A percentile compares a stretch with the other conserved stretches of the same genome.
Evolutionary conservation across 2,888 invertebrate species (phyloP).

Genomic region (Aspidapion aeneum): DNA sequence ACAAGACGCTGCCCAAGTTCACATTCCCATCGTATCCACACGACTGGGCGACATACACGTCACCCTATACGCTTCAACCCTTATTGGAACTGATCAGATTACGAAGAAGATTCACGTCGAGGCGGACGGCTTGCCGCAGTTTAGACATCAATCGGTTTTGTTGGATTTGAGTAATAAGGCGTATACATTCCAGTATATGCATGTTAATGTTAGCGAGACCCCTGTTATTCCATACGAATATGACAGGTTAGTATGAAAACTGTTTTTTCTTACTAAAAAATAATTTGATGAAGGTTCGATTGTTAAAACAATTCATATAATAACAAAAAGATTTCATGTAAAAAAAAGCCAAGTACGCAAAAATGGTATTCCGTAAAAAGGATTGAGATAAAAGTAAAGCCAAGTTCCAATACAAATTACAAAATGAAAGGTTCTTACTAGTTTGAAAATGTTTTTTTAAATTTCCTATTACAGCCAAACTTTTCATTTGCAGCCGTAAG

Average conservation of each 20-base stretch:
- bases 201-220: constrained; percentile 91
- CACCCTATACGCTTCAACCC: constrained; percentile 70
- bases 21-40: constrained; percentile 86
- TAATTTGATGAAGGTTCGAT: too few relatives aligned
- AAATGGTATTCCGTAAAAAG: too few relatives aligned
- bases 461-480: too few relatives aligned
- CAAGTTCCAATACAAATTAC: too few relatives aligned
- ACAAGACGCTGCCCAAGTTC: constrained; percentile 78
- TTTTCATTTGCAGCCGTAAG: too few relatives aligned
- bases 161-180: constrained; percentile 90
- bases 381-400: too few relatives aligned
- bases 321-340: too few relatives aligned
- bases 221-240: constrained; percentile 90
- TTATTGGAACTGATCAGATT: constrained; percentile 70
- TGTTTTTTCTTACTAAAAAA: background rate
- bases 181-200: constrained; percentile 91
- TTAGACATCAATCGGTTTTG: constrained; percentile 88
- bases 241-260: constrained; percentile 60
- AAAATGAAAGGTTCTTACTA: too few relatives aligned
- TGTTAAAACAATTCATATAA: too few relatives aligned
- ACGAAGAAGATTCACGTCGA: constrained; percentile 66
- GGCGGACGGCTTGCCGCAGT: constrained; percentile 89
- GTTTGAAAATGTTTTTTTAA: too few relatives aligned
- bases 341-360: too few relatives aligned
- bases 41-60: constrained; percentile 73